Evolutionary conservation across 2,888 invertebrate genomes (phyloP), one percentile per base, ranked within the genome.

Genomic region (Strigamia crassipes): DNA sequence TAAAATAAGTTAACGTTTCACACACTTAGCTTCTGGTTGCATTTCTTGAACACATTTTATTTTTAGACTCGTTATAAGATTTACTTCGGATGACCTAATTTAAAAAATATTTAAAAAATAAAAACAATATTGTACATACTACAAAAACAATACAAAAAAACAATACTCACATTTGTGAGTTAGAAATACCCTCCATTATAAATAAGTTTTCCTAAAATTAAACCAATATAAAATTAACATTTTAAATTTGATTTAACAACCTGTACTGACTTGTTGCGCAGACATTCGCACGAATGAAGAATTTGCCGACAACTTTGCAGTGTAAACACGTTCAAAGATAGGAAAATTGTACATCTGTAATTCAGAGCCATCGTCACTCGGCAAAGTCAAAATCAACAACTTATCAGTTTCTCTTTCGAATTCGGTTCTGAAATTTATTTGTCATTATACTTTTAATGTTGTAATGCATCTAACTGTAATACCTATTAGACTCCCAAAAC

Each of bases 41-140:
- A 61, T 61, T 61, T 61, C 61, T 23, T 61, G 61, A 18, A 61
- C 10, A 21, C 61, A 61, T 61, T 61, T 61, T 61, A 61, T 23
- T 23, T 61, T 61, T 12, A 61, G 0, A 21, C 61, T 18, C 8
- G 61, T 61, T 61, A 61, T 12, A 10, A 6, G 18, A 23, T 61
- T 61, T 8, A 12, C 12, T 6, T 61, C 23, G 3, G n/a, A 12
- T 23, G 61, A 61, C 1, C 61, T 61, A 61, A 61, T 3, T 1
- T 4, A 10, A 10, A 8, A 21, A 21, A 9, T 21, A n/a, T n/a
- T n/a, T n/a, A n/a, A n/a, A n/a, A n/a, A n/a, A n/a, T n/a, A n/a
- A 10, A 21, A 23, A 38, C 38, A 27, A 27, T 38, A 38, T 21
- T 12, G 21, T 61, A n/a, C n/a, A n/a, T 21, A 23, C 18, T 61